phyloP scores from a whole-genome alignment of 2,888 invertebrate species.

The Trimorus sp. region DNA sequence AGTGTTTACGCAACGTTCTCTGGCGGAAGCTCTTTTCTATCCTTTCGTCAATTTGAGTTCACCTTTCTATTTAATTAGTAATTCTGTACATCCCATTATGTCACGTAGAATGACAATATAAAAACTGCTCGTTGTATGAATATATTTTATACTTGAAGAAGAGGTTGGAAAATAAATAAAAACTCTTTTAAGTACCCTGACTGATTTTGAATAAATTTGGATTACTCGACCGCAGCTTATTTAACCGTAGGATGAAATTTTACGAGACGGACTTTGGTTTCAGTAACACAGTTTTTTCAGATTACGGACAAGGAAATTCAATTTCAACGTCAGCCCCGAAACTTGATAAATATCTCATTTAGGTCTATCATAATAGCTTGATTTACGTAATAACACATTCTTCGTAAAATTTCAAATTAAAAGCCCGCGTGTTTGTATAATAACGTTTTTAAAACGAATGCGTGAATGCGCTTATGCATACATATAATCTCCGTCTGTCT shows the following conservation, averaged over 20 bases:
- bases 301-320: neutral
- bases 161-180: too few species aligned
- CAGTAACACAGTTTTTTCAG: too few species aligned
- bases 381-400: slow-evolving; percentile 21
- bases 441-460: slow-evolving; percentile 6
- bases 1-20: slow-evolving; percentile 42
- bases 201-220: too few species aligned
- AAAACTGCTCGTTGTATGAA: too few species aligned
- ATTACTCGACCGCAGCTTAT: too few species aligned
- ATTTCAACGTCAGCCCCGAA: neutral
- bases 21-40: slow-evolving; percentile 37
- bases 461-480: slow-evolving; percentile 35
- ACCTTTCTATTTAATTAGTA: too few species aligned
- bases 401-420: slow-evolving; percentile 34
- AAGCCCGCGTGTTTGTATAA: slow-evolving; percentile 45
- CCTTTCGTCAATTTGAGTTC: neutral
- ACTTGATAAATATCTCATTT: slow-evolving; percentile 14
- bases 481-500: slow-evolving; percentile 53
- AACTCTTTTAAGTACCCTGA: too few species aligned
- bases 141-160: too few species aligned
- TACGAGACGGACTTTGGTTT: too few species aligned
- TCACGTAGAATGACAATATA: too few species aligned
- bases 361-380: neutral
- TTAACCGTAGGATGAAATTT: too few species aligned
- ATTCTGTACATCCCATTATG: too few species aligned